Base-by-base conservation (phyloP, 1,140 invertebrate species). In the Drosophila kohkoa region DNA sequence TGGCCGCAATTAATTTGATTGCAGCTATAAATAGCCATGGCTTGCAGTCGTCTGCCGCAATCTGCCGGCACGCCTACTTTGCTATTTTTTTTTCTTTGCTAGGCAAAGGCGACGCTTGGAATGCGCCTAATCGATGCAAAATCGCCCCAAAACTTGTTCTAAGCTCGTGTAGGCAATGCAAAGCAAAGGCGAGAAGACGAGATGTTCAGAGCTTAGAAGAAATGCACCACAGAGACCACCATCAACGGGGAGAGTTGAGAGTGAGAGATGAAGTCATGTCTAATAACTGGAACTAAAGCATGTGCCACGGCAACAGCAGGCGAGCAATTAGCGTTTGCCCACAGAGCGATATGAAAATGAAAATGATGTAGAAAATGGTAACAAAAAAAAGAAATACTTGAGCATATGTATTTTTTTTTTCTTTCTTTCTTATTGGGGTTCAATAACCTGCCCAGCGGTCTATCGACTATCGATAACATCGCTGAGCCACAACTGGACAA, bases 231-330 rank as follows among this genome's bases (percentile, higher is more conserved):
- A 10, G 52, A 15, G 69, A 77, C 70, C 69, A 73, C 62, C 70
- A 58, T 73, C 63, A 58, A 60, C 63, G 67, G 67, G 15, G n/a
- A 28, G 28, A 15, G 1, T 3, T 25, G 20, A 25, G 20, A 25
- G 20, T 25, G 20, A 63, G 54, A 64, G 76, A 46, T 68, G 65
- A 54, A 77, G 69, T 82, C 75, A 62, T 71, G 74, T 88, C 83
- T 87, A 83, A 87, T 88, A 87, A 87, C 83, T 87, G 83, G 83
- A 87, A 87, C 83, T 88, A 88, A 87, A 87, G 83, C 80, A 78
- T 83, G 85, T 74, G 73, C 77, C 74, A 13, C 55, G 77, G 72
- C 64, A 79, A 41, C 38, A 46, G 51, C 62, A 58, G 11, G n/a
- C 16, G 25, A 65, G 74, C 82, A 88, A 88, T 88, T 88, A 88